Base-by-base conservation (phyloP, 2,888 invertebrate genomes). In the Spodoptera exigua region DNA sequence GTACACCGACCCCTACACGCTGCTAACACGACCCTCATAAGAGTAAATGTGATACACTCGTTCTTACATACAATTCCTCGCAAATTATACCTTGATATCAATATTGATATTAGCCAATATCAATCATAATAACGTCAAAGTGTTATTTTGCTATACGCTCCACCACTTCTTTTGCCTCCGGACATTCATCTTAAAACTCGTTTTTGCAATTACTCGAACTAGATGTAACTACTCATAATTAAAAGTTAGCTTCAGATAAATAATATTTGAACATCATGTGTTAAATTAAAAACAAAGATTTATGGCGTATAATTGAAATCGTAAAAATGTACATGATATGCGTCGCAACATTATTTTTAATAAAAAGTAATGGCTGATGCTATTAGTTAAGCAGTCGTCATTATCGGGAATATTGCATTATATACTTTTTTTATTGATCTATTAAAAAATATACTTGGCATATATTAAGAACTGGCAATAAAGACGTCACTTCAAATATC, bases 321-420 rank as follows among this genome's bases (percentile, higher is more conserved):
- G 49, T 61, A 61, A 66, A 43, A 37, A 43, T 58, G 36, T 36
- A 63, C 59, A 70, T 62, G 60, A 59, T 70, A 74, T 52, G 55
- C 53, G 56, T 47, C 32, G 47, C 45, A 74, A 77, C 76, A 83
- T 81, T 78, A 79, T 75, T 73, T 81, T 68, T 74, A 74, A 83
- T 87, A 80, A 85, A 85, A 83, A 77, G 78, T 85, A 79, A 84
- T 82, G 79, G 64, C 63, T 58, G 45, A 61, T 61, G 74, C 74
- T 78, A 76, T 79, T 77, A 81, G 74, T 59, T 75, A 67, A 51
- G 12, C 16, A 45, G 5, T 53, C 55, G 69, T 79, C 76, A 74
- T 79, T 75, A 78, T 62, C 65, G 66, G 13, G 53, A 49, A 16
- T 41, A 40, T 17, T 40, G 17, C 12, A 45, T 52, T 49, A 58